Evolutionary conservation across 2,797 vertebrate species (phyloP).

Genomic region (Glyptemys insculpta): DNA sequence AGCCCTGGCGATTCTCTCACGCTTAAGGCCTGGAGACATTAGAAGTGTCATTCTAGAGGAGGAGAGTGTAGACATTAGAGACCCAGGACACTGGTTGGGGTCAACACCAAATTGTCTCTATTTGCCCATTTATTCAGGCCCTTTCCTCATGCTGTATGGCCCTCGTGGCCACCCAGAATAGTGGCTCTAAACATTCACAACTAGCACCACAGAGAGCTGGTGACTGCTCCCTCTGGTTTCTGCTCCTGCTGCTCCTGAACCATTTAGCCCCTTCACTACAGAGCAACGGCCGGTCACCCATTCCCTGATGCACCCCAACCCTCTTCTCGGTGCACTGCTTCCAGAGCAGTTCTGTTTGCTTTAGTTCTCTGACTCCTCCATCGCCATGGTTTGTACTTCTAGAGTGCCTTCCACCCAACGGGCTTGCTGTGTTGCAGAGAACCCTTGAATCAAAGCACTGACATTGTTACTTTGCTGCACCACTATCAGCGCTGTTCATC

Average conservation of each 20-base stretch:
- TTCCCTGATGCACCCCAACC: background rate
- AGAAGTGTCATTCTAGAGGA: background rate
- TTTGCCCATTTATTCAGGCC: background rate
- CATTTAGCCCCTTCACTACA: background rate
- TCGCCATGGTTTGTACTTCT: background rate
- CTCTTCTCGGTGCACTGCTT: background rate
- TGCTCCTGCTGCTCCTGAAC: background rate
- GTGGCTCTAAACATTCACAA: background rate
- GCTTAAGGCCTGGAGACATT: background rate
- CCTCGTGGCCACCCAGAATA: background rate
- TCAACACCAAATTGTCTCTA: background rate
- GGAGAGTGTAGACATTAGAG: background rate
- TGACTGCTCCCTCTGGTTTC: background rate
- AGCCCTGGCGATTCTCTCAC: background rate
- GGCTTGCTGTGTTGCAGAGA: background rate
- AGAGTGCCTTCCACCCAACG: background rate
- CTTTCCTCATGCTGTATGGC: background rate
- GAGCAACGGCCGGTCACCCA: background rate
- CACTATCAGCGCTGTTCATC: rapidly evolving
- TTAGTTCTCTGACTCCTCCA: background rate
- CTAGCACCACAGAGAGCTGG: background rate
- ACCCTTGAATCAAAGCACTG: background rate
- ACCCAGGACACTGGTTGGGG: background rate
- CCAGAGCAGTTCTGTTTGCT: background rate
- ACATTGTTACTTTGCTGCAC: background rate